Evolutionary conservation across 2,113 vertebrate species (phyloP).

Genomic region (Halichoerus grypus): DNA sequence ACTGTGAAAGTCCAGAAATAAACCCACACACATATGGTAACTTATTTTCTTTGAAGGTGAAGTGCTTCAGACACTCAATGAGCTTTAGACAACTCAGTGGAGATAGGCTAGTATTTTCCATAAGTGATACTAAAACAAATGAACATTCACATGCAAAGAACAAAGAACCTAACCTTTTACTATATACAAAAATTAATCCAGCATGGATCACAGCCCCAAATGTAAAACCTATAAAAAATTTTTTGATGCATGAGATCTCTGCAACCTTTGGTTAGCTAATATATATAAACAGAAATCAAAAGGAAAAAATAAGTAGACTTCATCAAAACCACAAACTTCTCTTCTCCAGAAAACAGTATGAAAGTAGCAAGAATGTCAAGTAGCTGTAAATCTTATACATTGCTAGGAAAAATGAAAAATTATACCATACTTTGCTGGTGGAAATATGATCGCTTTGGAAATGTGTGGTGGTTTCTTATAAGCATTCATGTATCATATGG

Average conservation of each 20-base stretch:
- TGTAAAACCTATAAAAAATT: background rate
- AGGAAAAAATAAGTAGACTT: background rate
- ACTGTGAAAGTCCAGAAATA: background rate
- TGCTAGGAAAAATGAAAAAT: background rate
- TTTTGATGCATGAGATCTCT: background rate
- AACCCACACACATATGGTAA: background rate
- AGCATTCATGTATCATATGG: background rate
- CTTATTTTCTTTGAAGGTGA: background rate
- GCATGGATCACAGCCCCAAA: background rate
- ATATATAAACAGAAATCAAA: background rate
- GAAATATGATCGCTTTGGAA: background rate
- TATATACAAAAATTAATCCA: background rate
- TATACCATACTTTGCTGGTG: background rate
- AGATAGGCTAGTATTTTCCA: background rate
- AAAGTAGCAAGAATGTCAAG: background rate
- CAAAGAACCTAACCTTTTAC: background rate
- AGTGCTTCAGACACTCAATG: background rate
- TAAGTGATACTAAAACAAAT: background rate
- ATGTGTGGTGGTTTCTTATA: background rate
- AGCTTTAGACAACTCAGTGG: background rate
- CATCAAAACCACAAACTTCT: slow-evolving; percentile 23
- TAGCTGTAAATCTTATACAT: background rate
- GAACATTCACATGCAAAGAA: background rate
- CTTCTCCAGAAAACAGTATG: background rate
- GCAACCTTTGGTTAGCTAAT: background rate